These are phyloP conservation scores for Phrynocephalus forsythii DNA, from an alignment of 2,797 vertebrate genomes.

Conservation along the genomic window DNA sequence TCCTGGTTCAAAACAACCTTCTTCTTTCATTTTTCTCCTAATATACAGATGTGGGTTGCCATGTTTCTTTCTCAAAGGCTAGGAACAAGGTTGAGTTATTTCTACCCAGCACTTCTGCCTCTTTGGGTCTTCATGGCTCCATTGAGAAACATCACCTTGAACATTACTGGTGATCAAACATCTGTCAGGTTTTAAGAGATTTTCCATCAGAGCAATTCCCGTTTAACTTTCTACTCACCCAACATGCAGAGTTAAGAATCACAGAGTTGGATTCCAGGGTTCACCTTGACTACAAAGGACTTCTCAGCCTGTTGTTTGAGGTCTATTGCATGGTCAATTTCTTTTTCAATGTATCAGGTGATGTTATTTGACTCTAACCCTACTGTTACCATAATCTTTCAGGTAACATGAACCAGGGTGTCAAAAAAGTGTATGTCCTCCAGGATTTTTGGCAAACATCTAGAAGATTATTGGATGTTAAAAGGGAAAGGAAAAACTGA, in stretches of 20 bases:
- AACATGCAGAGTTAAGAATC: no score
- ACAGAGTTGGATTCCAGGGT: not conserved
- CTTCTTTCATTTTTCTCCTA: not conserved
- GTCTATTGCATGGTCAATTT: conserved; percentile 36
- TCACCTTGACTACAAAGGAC: no score
- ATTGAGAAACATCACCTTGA: no score
- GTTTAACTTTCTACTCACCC: no score
- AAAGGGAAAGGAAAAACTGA: not conserved
- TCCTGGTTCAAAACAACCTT: no score
- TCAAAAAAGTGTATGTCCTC: no score
- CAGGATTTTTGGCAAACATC: no score
- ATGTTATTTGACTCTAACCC: conserved; percentile 21
- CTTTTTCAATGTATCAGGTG: conserved; percentile 28
- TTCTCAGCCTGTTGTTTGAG: conserved; percentile 28
- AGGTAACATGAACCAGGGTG: no score
- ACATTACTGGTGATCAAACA: not conserved
- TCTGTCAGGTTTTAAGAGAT: not conserved
- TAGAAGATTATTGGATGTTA: no score
- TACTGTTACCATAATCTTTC: not conserved
- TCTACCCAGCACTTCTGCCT: not conserved
- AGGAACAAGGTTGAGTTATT: not conserved
- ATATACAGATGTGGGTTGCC: not conserved
- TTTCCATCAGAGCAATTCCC: no score
- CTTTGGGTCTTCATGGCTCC: not conserved
- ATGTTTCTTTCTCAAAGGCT: not conserved